Base-by-base conservation (phyloP, 2,888 invertebrate species). In the Teleogryllus oceanicus region DNA sequence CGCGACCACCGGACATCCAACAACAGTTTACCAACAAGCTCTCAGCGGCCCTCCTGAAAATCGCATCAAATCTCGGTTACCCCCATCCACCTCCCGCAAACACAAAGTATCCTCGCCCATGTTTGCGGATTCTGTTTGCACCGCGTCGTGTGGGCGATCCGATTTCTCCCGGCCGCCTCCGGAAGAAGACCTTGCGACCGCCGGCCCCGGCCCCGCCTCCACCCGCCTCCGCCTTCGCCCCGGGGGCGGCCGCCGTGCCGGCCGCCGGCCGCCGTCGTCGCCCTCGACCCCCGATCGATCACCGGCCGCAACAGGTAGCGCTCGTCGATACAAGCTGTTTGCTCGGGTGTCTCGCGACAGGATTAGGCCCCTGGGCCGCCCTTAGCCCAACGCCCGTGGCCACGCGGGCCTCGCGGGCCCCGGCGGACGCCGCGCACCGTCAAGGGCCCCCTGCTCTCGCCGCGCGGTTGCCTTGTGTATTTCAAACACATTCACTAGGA, bases 41-140 rank as follows among this genome's bases (percentile, higher is more conserved):
- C 18, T 62, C 62, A 62, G 62, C 16, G 62, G 62, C 62, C 37
- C 37, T 37, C 37, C 8, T 37, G 37, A 37, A 62, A n/a, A 62
- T 62, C 62, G n/a, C 62, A n/a, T 18, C 16, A 62, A 62, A 62
- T 62, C 62, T n/a, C 62, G 62, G n/a, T n/a, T n/a, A 62, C 62
- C 62, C 62, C 62, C 13, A 0, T 4, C 13, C 13, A 62, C 4
- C 13, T 13, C 13, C 13, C 13, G 62, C 62, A 11, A 11, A 62
- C 62, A 62, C 62, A 18, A 62, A 62, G 62, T n/a, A 62, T 62
- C 62, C 62, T 62, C 62, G 62, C 62, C 62, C 62, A 4, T 62
- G 62, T 62, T 62, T 62, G 62, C 62, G 62, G 62, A n/a, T 62
- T 62, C 62, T 62, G 62, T 62, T 62, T 62, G n/a, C 62, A 62